Conservation (phyloP, 64 coral and sea anemone species). For the Pachyseris speciosa region DNA sequence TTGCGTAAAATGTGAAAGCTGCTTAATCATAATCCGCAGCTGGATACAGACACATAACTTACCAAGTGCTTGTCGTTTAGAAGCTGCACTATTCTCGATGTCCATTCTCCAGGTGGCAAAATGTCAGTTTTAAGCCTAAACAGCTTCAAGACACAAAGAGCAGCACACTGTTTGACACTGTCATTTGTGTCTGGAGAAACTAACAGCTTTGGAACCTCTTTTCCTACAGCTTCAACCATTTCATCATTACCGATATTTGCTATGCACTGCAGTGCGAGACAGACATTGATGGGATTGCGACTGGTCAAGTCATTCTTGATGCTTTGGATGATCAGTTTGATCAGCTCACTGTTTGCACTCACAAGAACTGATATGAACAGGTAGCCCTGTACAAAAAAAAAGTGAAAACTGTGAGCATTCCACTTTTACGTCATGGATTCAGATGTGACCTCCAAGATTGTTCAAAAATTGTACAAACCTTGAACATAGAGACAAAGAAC, state of each 20-base stretch:
- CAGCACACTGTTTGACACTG: slow-evolving; percentile 93
- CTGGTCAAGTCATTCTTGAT: slow-evolving; percentile 99
- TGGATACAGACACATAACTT: slow-evolving; percentile 6
- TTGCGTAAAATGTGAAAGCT: too few relatives aligned
- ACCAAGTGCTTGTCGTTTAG: slow-evolving; percentile 99
- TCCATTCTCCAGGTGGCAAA: slow-evolving; percentile 95
- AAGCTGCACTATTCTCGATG: slow-evolving; percentile 98
- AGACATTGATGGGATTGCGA: slow-evolving; percentile 93
- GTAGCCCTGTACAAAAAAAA: slow-evolving; percentile 74
- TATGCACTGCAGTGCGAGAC: slow-evolving; percentile 93
- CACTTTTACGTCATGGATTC: too few relatives aligned
- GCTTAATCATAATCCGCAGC: too few relatives aligned
- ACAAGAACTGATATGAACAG: slow-evolving; percentile 96
- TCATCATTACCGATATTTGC: slow-evolving; percentile 96
- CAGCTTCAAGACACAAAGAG: slow-evolving; percentile 92
- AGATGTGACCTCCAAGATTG: too few relatives aligned
- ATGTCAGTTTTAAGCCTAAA: slow-evolving; percentile 83
- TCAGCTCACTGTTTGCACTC: slow-evolving; percentile 97
- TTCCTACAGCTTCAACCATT: slow-evolving; percentile 93
- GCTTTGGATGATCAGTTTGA: slow-evolving; percentile 93
- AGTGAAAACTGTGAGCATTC: too few relatives aligned
- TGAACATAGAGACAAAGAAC: too few relatives aligned
- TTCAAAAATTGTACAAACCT: too few relatives aligned
- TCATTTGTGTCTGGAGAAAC: slow-evolving; percentile 95
- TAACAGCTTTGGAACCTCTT: slow-evolving; percentile 91